Base-by-base conservation (phyloP, 2,888 invertebrate species). In the Oligia fasciuncula region DNA sequence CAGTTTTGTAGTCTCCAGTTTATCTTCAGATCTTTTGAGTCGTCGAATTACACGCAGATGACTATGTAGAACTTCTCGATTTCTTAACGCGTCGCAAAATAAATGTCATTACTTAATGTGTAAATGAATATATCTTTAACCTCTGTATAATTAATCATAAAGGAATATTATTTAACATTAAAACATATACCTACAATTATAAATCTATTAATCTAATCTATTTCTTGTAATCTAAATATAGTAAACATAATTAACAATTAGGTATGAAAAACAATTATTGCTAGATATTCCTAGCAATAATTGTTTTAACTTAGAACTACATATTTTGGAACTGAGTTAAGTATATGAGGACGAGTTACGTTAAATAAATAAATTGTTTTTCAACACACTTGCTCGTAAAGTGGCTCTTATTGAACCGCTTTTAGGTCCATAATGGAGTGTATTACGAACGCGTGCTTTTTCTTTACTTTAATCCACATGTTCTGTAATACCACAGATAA, bases 141-240 rank as follows among this genome's bases (percentile, higher is more conserved):
- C 67, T 80, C 2, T 14, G 17, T 49, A 54, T 29, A 67, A 76
- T 81, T 63, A 81, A 81, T 81, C 77, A 57, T 54, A 29, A 40
- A 63, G 46, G 8, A 71, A 72, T 54, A 69, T 14, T 4, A 57
- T 68, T 63, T 63, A 11, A 75, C 4, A 35, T 46, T 29, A 72
- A 46, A 57, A 60, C 9, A 62, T 57, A 19, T 14, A 46, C 29
- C 29, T 29, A 29, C 17, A 63, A 71, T 78, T 63, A 78, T 66
- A 67, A 73, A 54, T 62, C 46, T 54, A 35, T 35, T 35, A 29
- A 29, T 29, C 29, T 29, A 29, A 29, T 29, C 29, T 29, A 29
- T 29, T 29, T 29, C 29, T 29, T 29, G 29, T 29, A 29, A 29
- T 29, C 29, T 29, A 29, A 29, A 29, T 29, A 29, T 29, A 29